Evolutionary conservation across 2,797 vertebrate species (phyloP), one percentile per base, ranked within the genome.

Genomic region (Lepus townsendii): DNA sequence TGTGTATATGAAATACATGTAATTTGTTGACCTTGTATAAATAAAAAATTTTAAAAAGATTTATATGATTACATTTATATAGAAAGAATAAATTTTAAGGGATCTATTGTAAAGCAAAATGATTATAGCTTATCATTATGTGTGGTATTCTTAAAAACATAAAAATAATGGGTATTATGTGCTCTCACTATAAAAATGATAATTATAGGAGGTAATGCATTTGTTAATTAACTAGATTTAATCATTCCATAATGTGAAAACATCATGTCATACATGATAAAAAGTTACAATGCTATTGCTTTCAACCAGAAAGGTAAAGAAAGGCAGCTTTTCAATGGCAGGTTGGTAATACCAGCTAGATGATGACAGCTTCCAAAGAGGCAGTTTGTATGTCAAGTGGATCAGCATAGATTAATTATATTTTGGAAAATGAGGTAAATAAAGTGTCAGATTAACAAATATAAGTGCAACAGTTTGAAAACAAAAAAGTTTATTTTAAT

Each of bases 381-480:
- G 62, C 60, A 0, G 77, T 76, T 88, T 77, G 2, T 93, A 5
- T 90, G 66, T 96, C 32, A 86, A 20, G 22, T 10, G 94, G 91
- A 92, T 97, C 16, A 73, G 87, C 94, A 72, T 2, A 78, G 12
- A 96, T 83, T 88, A 95, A 95, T 96, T 93, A 50, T 82, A 80
- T 93, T 97, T 96, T 94, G 69, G 95, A 97, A 96, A 80, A 14
- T 73, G 80, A 97, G 87, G 94, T 92, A 96, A 96, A 35, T 86
- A 90, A 94, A 93, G 85, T 57, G 72, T 38, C 75, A 94, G 94
- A 63, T 30, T 90, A 85, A 32, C 19, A 93, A 97, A 95, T 26
- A 7, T 24, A 1, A 83, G 30, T 91, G 20, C 10, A 95, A 27
- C 86, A 92, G 88, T 96, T 96, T 83, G n/a, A 90, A 96, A 97